A percentile compares a stretch with the other conserved stretches of the same genome.
phyloP scores from a whole-genome alignment of 2,797 vertebrate genomes.

The Chelmon rostratus region DNA sequence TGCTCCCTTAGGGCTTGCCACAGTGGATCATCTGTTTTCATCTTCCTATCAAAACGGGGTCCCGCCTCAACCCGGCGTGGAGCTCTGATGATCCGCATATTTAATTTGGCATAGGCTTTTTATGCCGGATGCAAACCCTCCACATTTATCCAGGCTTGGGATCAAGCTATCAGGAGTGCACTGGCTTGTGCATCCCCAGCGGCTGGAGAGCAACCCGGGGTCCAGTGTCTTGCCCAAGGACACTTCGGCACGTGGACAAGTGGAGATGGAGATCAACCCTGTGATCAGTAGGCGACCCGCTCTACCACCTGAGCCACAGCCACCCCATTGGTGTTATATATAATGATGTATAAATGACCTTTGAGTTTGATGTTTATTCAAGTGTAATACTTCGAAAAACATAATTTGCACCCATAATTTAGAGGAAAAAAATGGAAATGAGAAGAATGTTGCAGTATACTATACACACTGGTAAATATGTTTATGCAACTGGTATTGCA shows the following conservation, averaged over 20 bases:
- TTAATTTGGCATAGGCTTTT: neutral
- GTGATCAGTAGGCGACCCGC: neutral
- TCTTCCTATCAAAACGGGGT: neutral
- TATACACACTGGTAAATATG: constrained; percentile 73
- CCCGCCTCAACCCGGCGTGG: neutral
- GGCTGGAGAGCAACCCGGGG: neutral
- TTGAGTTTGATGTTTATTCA: constrained; percentile 36
- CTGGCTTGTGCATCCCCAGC: neutral
- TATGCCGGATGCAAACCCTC: neutral
- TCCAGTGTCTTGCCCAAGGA: neutral
- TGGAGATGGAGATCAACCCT: too few relatives aligned
- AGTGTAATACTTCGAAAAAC: constrained; percentile 45
- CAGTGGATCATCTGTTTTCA: neutral
- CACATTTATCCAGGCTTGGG: neutral
- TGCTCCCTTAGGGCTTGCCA: neutral
- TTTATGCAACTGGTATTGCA: constrained; percentile 72
- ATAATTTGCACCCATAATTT: constrained; percentile 42
- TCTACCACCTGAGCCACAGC: neutral
- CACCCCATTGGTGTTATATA: constrained; percentile 39
- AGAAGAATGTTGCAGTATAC: constrained; percentile 47
- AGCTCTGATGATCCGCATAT: neutral
- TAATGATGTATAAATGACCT: constrained; percentile 35
- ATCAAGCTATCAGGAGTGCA: neutral
- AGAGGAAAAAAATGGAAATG: constrained; percentile 35
- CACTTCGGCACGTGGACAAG: neutral